Base-by-base conservation (phyloP, 92 coral and sea anemone genomes). In the Zoanthus solanderi region DNA sequence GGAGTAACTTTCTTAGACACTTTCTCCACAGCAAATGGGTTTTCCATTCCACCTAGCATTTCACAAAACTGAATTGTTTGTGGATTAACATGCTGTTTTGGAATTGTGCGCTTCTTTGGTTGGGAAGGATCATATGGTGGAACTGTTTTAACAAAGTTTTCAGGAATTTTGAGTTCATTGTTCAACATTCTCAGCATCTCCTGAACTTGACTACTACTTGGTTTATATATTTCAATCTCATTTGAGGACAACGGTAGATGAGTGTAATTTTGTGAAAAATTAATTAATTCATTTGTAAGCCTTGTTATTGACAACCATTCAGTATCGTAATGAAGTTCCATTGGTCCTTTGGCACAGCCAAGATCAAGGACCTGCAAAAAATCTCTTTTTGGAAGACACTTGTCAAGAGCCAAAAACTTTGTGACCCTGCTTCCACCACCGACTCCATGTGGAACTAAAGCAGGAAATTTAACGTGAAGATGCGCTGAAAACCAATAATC, bases 401-500 rank as follows among this genome's bases (percentile, higher is more conserved):
- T 97, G 84, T 97, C 99, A 57, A 97, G 88, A 14, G 99, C 99
- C 54, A 97, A 91, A 83, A 97, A 97, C 89, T 94, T 95, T 13
- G 99, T 97, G 76, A 86, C 89, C 66, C 85, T 97, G 34, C 77
- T 87, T 42, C 29, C 28, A 46, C 76, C 84, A 37, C 4, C 0
- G 42, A 37, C 42, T 37, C 42, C 42, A 81, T 97, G 99, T 12
- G 93, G 93, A 71, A 97, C 83, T 11, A 92, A 78, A 9, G 99
- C 99, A 16, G 99, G 99, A 84, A 97, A 97, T 73, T 96, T 92
- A 15, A 92, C 90, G 87, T 97, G 99, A 86, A 97, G 87, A 71
- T 97, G 99, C 9, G 99, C 99, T 0, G 99, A 90, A 84, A 93
- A 97, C 99, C 99, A 97, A 56, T 93, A 95, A 1, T 83, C 75